Evolutionary conservation across 92 coral and sea anemone species (phyloP), one percentile per base, ranked within the genome.

Genomic region (Parazoanthus atlanticus): DNA sequence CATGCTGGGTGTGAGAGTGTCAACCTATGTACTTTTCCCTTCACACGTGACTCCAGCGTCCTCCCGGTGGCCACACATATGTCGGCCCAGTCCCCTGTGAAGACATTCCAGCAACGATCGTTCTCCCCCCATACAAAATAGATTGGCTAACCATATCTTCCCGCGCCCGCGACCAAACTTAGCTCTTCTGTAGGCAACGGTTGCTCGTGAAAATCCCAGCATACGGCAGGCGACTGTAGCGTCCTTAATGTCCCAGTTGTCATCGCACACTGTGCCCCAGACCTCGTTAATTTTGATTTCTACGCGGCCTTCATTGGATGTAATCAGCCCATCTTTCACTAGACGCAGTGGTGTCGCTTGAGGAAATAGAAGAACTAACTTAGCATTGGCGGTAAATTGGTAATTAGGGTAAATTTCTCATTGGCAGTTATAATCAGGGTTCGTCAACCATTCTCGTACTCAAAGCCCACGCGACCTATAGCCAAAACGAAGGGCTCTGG

Each of bases 161-260:
- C 88, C 88, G 40, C 36, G 76, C n/a, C 88, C 88, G 21, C 65
- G 79, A 31, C 88, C 88, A 74, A 70, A 85, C 47, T 70, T 38
- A 41, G 88, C 88, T 34, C 40, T 2, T 25, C 77, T 8, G 26
- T 33, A 30, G 29, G 88, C 88, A 38, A 32, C 83, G 34, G 29
- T 72, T 23, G 88, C 88, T 85, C 82, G 66, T 36, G 76, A 31
- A 32, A 66, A 85, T 29, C 88, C 88, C 46, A 85, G 71, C 78
- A 41, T 75, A 16, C 81, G 88, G 26, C 88, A 85, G 1, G 73
- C 58, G 10, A 85, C 82, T 0, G 66, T 46, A 30, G 79, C 88
- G 29, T 85, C 88, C 19, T 73, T 70, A 36, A 38, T 72, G 61
- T 85, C 88, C 82, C 88, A 85, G 23, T 29, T 29, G 12, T 75